Percentiles rank a stretch among this genome's conserved stretches.
These are phyloP conservation scores for Orchestia grillus DNA, from an alignment of 1,140 invertebrate species.

Conservation along the genomic window DNA sequence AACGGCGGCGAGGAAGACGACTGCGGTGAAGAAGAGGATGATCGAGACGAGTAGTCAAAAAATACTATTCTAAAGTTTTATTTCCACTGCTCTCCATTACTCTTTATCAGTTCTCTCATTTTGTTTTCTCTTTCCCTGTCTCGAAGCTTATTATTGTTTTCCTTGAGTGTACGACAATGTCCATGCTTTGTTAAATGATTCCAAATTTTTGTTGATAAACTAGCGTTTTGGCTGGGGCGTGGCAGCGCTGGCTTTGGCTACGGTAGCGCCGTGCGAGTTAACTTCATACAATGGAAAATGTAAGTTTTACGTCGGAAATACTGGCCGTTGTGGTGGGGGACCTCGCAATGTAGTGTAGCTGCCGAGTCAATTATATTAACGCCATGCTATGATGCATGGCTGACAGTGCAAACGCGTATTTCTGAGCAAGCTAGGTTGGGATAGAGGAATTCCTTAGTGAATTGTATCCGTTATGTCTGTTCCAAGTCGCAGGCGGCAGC, in stretches of 20 bases:
- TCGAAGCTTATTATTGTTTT: neutral
- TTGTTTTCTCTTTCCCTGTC: neutral
- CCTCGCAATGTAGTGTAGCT: neutral
- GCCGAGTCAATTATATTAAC: neutral
- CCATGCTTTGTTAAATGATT: neutral
- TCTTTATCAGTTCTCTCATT: neutral
- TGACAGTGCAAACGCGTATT: neutral
- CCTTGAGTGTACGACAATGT: neutral
- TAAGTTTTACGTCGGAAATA: neutral
- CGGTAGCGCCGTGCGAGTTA: neutral
- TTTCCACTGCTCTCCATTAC: neutral
- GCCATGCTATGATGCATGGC: neutral
- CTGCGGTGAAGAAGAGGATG: neutral
- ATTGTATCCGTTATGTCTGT: neutral
- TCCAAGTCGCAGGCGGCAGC: neutral
- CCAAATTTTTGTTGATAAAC: neutral
- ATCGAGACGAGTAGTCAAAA: neutral
- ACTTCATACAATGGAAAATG: neutral
- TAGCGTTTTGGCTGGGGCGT: neutral
- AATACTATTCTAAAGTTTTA: neutral
- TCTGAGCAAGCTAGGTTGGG: neutral
- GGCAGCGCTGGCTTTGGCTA: neutral
- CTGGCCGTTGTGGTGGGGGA: neutral
- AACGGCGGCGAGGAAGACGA: neutral
- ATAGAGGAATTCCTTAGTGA: no score